Evolutionary conservation across 2,797 vertebrate species (phyloP), one percentile per base, ranked within the genome.

Genomic region (Microctenopoma steveboyesi): DNA sequence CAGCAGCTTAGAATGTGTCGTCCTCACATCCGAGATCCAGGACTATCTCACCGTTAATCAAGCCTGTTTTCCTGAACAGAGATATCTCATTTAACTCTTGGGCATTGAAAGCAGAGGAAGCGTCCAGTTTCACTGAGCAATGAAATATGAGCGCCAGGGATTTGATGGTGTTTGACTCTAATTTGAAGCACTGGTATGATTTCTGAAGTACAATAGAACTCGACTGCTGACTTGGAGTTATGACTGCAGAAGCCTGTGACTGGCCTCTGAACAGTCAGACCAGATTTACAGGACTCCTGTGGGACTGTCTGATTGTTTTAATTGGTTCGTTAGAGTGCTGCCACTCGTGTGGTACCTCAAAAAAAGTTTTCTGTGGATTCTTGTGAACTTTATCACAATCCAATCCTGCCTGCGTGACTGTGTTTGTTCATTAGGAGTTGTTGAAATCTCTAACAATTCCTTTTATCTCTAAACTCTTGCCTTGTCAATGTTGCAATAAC

Each of bases 31-130:
- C 69, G 56, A 76, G 5, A 56, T 78, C 51, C 40, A 15, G 7
- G 39, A 43, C 63, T 79, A 76, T 86, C 85, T 83, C 50, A 61
- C 66, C 68, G 76, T 82, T 83, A 82, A 89, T 92, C 82, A 75
- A 55, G 63, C 51, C 28, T 28, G 40, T n/a, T n/a, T 16, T 7
- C 33, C 2, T 22, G 7, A 66, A 58, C 64, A 48, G 43, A 54
- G 55, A 60, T 58, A 69, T 60, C 74, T 69, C 67, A 79, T 83
- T 74, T 81, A 79, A 73, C 55, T 66, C 47, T 35, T 55, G 39
- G 58, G 56, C 52, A 63, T 77, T 71, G 40, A 59, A 68, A 60
- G 64, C 64, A 75, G 47, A 4, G 4, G 28, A 7, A 50, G 63
- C 4, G n/a, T 50, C 43, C 7, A 9, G 35, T 67, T 77, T 49